A percentile compares a stretch with the other conserved stretches of the same genome.
These are phyloP conservation scores for Sphecodes monilicornis DNA, from an alignment of 2,888 invertebrate genomes.

Conservation along the genomic window DNA sequence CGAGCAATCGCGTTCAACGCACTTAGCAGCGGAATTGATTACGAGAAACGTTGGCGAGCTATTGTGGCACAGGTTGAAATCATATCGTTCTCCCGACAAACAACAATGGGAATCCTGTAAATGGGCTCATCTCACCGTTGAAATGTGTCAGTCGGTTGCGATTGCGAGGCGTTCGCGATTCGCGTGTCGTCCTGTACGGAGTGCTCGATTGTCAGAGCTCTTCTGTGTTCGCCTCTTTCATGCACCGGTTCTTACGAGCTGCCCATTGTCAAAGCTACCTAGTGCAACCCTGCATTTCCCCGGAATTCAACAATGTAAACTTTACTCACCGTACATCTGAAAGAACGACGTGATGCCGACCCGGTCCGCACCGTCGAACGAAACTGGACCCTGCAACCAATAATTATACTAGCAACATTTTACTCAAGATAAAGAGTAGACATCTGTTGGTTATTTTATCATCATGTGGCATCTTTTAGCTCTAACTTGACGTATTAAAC, in stretches of 20 bases:
- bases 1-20: not conserved
- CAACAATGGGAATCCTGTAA: conserved; percentile 65
- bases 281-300: not conserved
- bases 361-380: conserved; percentile 95
- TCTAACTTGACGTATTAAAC: too few relatives aligned
- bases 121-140: conserved; percentile 64
- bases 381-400: conserved; percentile 92
- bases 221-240: conserved; percentile 24
- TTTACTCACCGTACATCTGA: conserved; percentile 92
- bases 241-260: conserved; percentile 6
- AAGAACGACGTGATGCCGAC: conserved; percentile 94
- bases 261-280: not conserved
- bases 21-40: conserved; percentile 25
- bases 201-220: conserved; percentile 46
- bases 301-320: not conserved
- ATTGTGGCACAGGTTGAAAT: conserved; percentile 3
- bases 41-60: conserved; percentile 6
- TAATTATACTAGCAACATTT: not conserved
- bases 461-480: too few relatives aligned
- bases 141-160: conserved; percentile 57
- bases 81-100: conserved; percentile 31
- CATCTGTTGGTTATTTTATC: too few relatives aligned
- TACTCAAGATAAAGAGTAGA: not conserved
- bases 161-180: conserved; percentile 29
- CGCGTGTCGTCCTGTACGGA: conserved; percentile 42